Evolutionary conservation across 2,113 vertebrate species (phyloP), one percentile per base, ranked within the genome.

Genomic region (Irena cyanogastra): DNA sequence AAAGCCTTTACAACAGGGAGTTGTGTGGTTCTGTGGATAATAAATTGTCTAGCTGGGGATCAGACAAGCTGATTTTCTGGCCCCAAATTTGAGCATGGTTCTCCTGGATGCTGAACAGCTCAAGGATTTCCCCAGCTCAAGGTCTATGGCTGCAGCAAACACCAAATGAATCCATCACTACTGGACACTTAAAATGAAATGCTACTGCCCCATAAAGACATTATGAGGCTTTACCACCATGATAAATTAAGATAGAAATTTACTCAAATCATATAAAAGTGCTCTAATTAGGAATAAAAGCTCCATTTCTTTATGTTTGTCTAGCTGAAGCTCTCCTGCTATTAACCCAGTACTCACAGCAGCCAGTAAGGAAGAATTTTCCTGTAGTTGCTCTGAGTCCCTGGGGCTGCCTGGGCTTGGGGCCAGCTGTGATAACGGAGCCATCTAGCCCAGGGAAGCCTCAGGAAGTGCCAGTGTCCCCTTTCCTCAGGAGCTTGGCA

Each of bases 181-280:
- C 12, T 13, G 82, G 94, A 75, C 69, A 64, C 64, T 82, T 79
- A 8, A 94, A 97, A 96, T 96, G 49, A 96, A 97, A 94, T 70
- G 89, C 72, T 86, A 12, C 75, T 90, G 49, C 69, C 69, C 72
- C 74, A 59, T 87, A 93, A 96, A 95, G 61, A 56, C 69, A 92
- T 86, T 77, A 78, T 44, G 52, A 94, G 89, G 50, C 74, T 93
- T 88, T 69, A 81, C 37, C 64, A 93, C 63, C 74, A 71, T 33
- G 69, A 88, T 59, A 94, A 94, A 88, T 71, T n/a, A 64, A 84
- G 79, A 82, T 27, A 88, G 54, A 94, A 84, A 96, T 95, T 74
- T 94, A 82, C 45, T 49, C 30, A 63, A 80, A 88, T 92, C 66
- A 80, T 80, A 44, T 87, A 89, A 87, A 90, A 91, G 45, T 39